These are phyloP conservation scores for Chrysomallon squamiferum DNA, from an alignment of 1,140 invertebrate genomes.

Conservation along the genomic window DNA sequence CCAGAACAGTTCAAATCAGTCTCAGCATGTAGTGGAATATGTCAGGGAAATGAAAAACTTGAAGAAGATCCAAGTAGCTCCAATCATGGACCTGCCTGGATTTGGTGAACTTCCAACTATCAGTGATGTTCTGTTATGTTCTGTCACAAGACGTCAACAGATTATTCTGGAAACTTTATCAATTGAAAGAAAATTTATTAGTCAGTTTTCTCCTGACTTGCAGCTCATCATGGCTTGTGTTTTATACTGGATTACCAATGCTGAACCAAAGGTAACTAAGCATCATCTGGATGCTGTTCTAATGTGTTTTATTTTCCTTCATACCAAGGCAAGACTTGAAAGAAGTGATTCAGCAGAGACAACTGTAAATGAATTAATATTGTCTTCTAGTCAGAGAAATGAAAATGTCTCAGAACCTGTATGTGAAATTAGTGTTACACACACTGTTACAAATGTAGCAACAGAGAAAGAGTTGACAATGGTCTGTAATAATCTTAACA, in stretches of 20 bases:
- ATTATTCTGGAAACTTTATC: constrained; percentile 38
- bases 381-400: background rate
- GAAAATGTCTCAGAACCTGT: background rate
- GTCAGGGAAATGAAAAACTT: constrained; percentile 48
- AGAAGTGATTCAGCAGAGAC: background rate
- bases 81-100: constrained; percentile 27
- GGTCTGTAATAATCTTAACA: constrained; percentile 32
- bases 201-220: constrained; percentile 69
- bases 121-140: constrained; percentile 29
- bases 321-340: constrained; percentile 22
- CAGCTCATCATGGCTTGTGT: constrained; percentile 71
- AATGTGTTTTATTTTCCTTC: constrained; percentile 39
- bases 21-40: constrained; percentile 50
- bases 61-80: constrained; percentile 42
- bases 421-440: background rate
- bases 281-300: constrained; percentile 39
- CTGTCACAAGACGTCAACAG: constrained; percentile 10
- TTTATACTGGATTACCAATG: constrained; percentile 73
- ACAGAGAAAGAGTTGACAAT: constrained; percentile 4
- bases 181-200: constrained; percentile 22
- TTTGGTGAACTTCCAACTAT: constrained; percentile 39
- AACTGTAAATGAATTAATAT: too few relatives aligned
- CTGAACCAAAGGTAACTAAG: constrained; percentile 33
- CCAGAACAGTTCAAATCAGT: background rate
- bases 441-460: background rate